A percentile compares a stretch with the other conserved stretches of the same genome.
phyloP scores from a whole-genome alignment of 2,888 invertebrate genomes.

The Caenorhabditis sp. region DNA sequence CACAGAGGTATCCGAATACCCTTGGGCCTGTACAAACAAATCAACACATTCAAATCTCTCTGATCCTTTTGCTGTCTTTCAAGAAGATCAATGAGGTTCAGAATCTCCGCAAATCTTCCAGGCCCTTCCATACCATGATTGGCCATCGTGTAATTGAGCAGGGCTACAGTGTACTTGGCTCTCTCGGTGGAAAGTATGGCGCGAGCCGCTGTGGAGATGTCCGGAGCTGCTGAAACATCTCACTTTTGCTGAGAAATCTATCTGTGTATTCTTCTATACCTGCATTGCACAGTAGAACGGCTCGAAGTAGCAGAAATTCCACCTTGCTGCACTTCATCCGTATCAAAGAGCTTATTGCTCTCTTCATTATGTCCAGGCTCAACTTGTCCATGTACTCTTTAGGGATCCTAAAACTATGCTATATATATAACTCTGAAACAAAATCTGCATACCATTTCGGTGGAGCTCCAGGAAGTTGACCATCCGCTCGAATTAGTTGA shows the following conservation, averaged over 20 bases:
- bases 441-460: neutral
- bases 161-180: constrained; percentile 44
- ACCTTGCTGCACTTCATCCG: constrained; percentile 42
- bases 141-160: constrained; percentile 43
- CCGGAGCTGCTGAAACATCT: constrained; percentile 36
- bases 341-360: constrained; percentile 30
- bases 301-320: constrained; percentile 52
- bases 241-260: neutral
- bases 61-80: constrained; percentile 58
- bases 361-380: constrained; percentile 17
- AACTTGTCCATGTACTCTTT: neutral
- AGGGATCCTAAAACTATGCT: constrained; percentile 21
- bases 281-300: constrained; percentile 49
- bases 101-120: constrained; percentile 40
- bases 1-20: constrained; percentile 22
- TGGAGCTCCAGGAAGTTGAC: neutral
- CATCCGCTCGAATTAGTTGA: constrained; percentile 40
- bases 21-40: constrained; percentile 31
- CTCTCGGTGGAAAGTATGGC: constrained; percentile 23
- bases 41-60: constrained; percentile 35
- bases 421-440: no score
- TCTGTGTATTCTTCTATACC: no score
- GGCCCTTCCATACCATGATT: constrained; percentile 43
- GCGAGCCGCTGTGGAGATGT: constrained; percentile 39
- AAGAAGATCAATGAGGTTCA: constrained; percentile 54